Evolutionary conservation across 2,888 invertebrate species (phyloP).

Genomic region (Campaea margaritaria): DNA sequence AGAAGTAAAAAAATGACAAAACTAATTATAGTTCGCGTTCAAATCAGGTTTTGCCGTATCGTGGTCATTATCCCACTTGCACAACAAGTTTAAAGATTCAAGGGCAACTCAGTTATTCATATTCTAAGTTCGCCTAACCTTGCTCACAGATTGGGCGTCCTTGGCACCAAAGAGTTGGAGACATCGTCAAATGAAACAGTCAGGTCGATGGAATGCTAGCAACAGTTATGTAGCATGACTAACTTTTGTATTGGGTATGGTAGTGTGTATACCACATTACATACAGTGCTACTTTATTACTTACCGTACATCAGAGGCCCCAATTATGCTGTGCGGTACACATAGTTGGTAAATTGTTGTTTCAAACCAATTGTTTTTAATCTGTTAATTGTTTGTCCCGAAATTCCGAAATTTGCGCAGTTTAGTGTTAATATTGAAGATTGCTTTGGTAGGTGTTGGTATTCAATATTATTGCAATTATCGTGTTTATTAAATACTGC

Average conservation of each 20-base stretch:
- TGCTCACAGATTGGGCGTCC: conserved; percentile 48
- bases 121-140: conserved; percentile 46
- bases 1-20: conserved; percentile 10
- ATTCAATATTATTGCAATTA: too few relatives aligned
- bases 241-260: background rate
- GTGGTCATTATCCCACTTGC: conserved; percentile 39
- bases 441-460: too few relatives aligned
- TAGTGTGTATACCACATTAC: too few relatives aligned
- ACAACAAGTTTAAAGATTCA: conserved; percentile 54
- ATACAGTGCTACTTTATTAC: too few relatives aligned
- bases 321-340: too few relatives aligned
- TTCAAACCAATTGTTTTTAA: too few relatives aligned
- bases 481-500: too few relatives aligned
- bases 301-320: background rate
- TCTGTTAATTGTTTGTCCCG: too few relatives aligned
- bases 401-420: too few relatives aligned
- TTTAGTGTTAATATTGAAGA: too few relatives aligned
- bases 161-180: conserved; percentile 25
- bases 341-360: too few relatives aligned
- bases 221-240: conserved; percentile 15
- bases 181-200: conserved; percentile 18
- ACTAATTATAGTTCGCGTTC: conserved; percentile 22
- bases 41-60: conserved; percentile 30
- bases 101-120: conserved; percentile 49
- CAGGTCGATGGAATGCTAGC: conserved; percentile 17